A percentile compares a stretch with the other conserved stretches of the same genome.
phyloP scores from a whole-genome alignment of 2,797 vertebrate genomes.

The Spatula versicolor region DNA sequence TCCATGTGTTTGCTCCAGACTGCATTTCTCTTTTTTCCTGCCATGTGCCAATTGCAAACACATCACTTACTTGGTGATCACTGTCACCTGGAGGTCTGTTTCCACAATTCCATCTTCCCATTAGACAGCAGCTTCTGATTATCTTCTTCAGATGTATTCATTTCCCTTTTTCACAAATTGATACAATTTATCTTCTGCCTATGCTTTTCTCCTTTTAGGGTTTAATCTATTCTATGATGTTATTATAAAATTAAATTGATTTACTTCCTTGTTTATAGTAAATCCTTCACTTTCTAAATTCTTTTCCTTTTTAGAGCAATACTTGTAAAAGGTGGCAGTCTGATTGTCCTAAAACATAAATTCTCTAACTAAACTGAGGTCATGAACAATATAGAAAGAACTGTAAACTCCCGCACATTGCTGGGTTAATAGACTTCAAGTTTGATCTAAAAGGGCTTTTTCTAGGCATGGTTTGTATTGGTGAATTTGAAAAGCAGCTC shows the following conservation, averaged over 20 bases:
- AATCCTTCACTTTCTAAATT: background rate
- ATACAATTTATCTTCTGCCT: background rate
- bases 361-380: background rate
- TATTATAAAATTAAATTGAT: background rate
- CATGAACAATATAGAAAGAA: background rate
- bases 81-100: background rate
- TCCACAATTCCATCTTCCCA: background rate
- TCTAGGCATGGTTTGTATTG: background rate
- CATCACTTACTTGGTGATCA: background rate
- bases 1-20: background rate
- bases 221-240: background rate
- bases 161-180: background rate
- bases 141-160: background rate
- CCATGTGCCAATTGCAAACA: background rate
- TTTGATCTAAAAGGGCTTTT: background rate
- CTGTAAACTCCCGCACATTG: background rate
- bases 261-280: background rate
- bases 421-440: background rate
- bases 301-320: background rate
- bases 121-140: background rate
- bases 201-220: background rate
- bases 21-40: background rate
- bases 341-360: background rate
- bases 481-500: background rate
- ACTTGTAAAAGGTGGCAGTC: background rate